phyloP scores from a whole-genome alignment of 1,140 invertebrate genomes.

The Megalonaias nervosa region DNA sequence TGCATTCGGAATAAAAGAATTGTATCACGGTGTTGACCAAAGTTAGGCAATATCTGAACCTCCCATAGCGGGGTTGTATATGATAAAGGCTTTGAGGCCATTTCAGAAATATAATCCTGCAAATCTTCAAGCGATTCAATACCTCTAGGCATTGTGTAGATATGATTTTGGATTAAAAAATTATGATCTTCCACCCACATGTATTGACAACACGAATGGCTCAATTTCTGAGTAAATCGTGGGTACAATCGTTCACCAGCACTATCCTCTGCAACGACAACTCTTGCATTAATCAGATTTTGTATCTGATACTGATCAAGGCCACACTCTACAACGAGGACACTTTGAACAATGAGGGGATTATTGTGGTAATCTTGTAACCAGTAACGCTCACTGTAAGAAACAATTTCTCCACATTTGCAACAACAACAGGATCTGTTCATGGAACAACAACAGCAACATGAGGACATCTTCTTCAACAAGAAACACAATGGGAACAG shows the following conservation, averaged over 20 bases:
- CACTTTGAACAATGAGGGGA: slow-evolving; percentile 27
- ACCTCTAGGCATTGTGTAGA: slow-evolving; percentile 69
- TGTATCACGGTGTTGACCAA: slow-evolving; percentile 71
- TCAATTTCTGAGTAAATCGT: slow-evolving; percentile 29
- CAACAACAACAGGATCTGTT: slow-evolving; percentile 12
- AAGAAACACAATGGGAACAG: slow-evolving; percentile 31
- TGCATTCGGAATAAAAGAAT: slow-evolving; percentile 75
- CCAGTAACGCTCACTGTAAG: slow-evolving; percentile 28
- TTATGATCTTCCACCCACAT: slow-evolving; percentile 73
- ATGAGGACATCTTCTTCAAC: slow-evolving; percentile 17
- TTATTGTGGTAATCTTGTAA: slow-evolving; percentile 12
- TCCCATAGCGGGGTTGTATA: slow-evolving; percentile 75
- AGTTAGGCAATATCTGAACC: slow-evolving; percentile 73
- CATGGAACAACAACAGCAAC: slow-evolving; percentile 31
- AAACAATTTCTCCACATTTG: slow-evolving; percentile 23
- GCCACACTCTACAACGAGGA: slow-evolving; percentile 31
- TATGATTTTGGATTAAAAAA: slow-evolving; percentile 75
- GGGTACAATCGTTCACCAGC: slow-evolving; percentile 23
- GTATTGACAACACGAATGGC: slow-evolving; percentile 67
- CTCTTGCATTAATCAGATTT: slow-evolving; percentile 26
- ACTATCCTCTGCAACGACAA: slow-evolving; percentile 24
- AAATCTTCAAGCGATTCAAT: slow-evolving; percentile 67
- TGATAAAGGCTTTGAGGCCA: slow-evolving; percentile 71
- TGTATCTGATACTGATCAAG: slow-evolving; percentile 17
- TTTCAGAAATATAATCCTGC: slow-evolving; percentile 69